Base-by-base conservation (phyloP, 1,140 invertebrate genomes). In the Zaprionus nigranus region DNA sequence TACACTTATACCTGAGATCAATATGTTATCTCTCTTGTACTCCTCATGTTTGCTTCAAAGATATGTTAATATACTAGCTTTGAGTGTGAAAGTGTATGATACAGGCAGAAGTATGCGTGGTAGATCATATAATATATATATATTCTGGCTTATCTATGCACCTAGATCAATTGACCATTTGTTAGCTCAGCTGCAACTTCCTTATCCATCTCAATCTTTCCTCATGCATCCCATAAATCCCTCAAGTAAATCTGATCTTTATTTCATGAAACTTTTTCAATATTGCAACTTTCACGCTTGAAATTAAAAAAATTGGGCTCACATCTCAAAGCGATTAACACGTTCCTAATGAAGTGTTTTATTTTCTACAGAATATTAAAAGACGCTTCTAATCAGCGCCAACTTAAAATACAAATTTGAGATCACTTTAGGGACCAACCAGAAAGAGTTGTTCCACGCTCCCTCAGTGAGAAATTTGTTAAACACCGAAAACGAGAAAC, bases 341-440 rank as follows among this genome's bases (percentile, higher is more conserved):
- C 81, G 36, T 64, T 56, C 61, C 72, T 88, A 88, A 90, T 88
- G 85, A 88, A 78, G 84, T 90, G 84, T 90, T 65, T 90, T 84
- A 71, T 73, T 84, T 75, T 75, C 70, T 40, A 75, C 54, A 87
- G 81, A 88, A 81, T 73, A 70, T 83, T 87, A 62, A 61, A 64
- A 58, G 20, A 12, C 12, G 11, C n/a, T n/a, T 17, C n/a, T 63
- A 82, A 87, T 74, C 68, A 87, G 67, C 59, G 53, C 46, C 51
- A 22, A 30, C 57, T 34, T 57, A 38, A 38, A 71, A 72, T 67
- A 75, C 58, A 75, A 67, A 43, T 78, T 80, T 73, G 69, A 76
- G 82, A 87, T 58, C 70, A 72, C 70, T 79, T 77, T 20, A 77
- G 79, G 60, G 26, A 40, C 49, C 51, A 30, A 40, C 22, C 22